Evolutionary conservation across 2,113 vertebrate species (phyloP).

Genomic region (Potamarius usumacintae): DNA sequence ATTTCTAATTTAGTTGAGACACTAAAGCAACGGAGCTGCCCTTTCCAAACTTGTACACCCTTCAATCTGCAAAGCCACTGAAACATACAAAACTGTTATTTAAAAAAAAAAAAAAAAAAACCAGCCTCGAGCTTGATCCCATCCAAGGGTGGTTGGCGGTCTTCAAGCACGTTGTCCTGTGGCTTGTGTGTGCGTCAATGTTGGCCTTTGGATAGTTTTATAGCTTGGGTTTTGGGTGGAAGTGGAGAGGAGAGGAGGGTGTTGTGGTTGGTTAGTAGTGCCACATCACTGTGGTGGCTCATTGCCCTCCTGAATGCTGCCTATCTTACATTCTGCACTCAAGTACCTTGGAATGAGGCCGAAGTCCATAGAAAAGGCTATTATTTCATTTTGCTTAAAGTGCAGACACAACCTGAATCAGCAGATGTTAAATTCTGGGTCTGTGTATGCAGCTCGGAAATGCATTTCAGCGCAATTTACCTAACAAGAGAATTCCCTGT

Average conservation of each 20-base stretch:
- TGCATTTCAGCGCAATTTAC: constrained; percentile 2
- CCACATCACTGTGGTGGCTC: constrained; percentile 35
- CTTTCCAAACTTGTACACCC: constrained; percentile 6
- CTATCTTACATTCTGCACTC: background rate
- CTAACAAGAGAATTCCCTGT: background rate
- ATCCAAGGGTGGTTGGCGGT: constrained; percentile 15
- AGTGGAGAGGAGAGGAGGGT: constrained; percentile 17
- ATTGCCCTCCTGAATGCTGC: constrained; percentile 5
- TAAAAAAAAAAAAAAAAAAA: background rate
- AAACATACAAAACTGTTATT: constrained; percentile 33
- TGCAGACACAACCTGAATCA: constrained; percentile 36
- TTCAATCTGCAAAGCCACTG: constrained; percentile 21
- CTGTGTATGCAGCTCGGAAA: background rate
- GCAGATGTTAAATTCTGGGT: constrained; percentile 6
- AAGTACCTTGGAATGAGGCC: background rate
- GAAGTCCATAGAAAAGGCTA: constrained; percentile 3
- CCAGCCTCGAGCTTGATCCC: background rate
- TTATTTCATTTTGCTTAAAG: constrained; percentile 35
- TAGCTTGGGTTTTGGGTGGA: constrained; percentile 29
- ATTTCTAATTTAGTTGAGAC: background rate
- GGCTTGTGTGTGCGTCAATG: constrained; percentile 36
- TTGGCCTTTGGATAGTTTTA: constrained; percentile 40
- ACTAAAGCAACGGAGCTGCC: background rate
- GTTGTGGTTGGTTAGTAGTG: constrained; percentile 23
- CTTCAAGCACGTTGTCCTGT: constrained; percentile 25